phyloP scores from a whole-genome alignment of 2,797 vertebrate species.

The Oreochromis grahami region DNA sequence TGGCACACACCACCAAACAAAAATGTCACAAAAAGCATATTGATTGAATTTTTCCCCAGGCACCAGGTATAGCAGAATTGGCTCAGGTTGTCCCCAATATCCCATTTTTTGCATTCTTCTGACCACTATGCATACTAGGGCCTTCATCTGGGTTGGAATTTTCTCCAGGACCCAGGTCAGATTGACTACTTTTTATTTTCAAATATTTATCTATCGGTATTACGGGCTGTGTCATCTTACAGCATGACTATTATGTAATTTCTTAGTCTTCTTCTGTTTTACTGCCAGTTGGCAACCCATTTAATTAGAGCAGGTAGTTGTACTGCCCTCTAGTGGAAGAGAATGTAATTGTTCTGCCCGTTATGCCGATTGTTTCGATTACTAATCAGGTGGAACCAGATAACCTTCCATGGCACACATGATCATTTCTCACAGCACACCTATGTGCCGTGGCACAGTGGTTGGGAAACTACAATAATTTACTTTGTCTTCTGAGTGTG shows the following conservation, averaged over 20 bases:
- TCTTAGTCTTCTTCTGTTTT: background rate
- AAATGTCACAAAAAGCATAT: background rate
- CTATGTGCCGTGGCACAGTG: background rate
- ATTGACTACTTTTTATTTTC: background rate
- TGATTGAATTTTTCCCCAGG: background rate
- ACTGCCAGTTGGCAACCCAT: background rate
- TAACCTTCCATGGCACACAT: background rate
- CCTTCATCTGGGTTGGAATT: background rate
- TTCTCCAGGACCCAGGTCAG: background rate
- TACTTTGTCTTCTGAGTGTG: background rate
- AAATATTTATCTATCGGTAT: background rate
- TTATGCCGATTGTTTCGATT: rapidly evolving
- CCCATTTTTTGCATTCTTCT: background rate
- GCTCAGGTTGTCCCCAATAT: background rate
- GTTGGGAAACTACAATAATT: background rate
- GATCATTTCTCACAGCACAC: background rate
- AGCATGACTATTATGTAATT: background rate
- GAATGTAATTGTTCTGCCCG: background rate
- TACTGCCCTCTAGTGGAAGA: background rate
- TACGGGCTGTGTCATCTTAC: background rate
- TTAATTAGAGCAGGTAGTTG: background rate
- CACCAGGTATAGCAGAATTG: background rate
- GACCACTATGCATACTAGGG: background rate
- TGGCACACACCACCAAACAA: background rate
- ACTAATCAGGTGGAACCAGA: background rate